Evolutionary conservation across 2,797 vertebrate genomes (phyloP).

Genomic region (Sebastes itinus): DNA sequence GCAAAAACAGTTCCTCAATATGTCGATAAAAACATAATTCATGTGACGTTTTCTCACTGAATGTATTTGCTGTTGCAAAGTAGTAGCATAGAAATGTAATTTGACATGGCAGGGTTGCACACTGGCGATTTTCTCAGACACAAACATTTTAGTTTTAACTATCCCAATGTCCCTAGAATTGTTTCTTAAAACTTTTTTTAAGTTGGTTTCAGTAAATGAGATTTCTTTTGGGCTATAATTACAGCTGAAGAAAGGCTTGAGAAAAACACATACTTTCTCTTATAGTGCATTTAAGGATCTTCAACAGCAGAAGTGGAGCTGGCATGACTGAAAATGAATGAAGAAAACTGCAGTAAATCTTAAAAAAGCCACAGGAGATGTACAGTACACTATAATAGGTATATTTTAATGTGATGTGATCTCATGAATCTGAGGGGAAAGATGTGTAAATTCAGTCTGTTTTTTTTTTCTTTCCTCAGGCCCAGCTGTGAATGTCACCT

Average conservation of each 20-base stretch:
- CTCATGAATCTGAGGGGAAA: conserved; percentile 14
- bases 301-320: background rate
- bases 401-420: conserved; percentile 1
- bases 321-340: background rate
- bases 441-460: conserved; percentile 25
- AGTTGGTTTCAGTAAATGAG: background rate
- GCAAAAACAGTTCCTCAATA: background rate
- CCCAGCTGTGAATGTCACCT: conserved; percentile 93
- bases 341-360: conserved; percentile 6
- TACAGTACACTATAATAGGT: background rate
- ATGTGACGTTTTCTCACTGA: background rate
- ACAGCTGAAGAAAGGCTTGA: background rate
- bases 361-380: conserved; percentile 3
- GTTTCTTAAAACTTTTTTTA: background rate
- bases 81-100: background rate
- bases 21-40: background rate
- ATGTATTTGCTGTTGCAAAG: background rate
- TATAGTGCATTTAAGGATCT: background rate
- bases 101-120: background rate
- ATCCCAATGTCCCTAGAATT: background rate
- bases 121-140: background rate
- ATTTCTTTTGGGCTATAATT: background rate
- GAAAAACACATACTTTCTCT: background rate
- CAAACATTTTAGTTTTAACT: background rate
- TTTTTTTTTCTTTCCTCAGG: conserved; percentile 77